Base-by-base conservation (phyloP, 2,888 invertebrate species). In the Ichneumoninae sp. region DNA sequence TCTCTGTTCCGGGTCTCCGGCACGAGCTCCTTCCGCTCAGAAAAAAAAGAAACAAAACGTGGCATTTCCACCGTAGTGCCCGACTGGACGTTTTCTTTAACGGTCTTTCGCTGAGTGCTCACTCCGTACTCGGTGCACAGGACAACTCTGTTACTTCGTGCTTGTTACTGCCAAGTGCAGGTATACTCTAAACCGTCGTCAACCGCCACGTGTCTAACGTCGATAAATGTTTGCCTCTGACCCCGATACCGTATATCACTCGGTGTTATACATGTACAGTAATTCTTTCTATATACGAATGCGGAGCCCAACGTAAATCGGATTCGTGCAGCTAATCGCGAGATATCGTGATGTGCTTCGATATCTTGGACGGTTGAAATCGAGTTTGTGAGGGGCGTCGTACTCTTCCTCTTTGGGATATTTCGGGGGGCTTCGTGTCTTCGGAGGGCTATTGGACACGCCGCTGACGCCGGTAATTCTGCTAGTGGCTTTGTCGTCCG, bases 41-140 rank as follows among this genome's bases (percentile, higher is more conserved):
- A 8, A 54, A 60, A 40, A 8, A 33, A 33, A 40, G 1, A 40
- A 30, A 57, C 10, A 60, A 26, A 60, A 60, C 3, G 30, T 30
- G n/a, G 30, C 60, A 63, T 63, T 63, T 63, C 60, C 60, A 30
- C 33, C 1, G 30, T 63, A 16, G 16, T 63, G 60, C 33, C 16
- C n/a, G 30, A 33, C 13, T 63, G 60, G 33, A 63, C 60, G 30
- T 63, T 63, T 63, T 63, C 60, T 30, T 30, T 63, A 63, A 63
- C 60, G 33, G 6, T 63, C 30, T 33, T 33, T 33, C 60, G 33
- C 16, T 63, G 60, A 63, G 60, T 63, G 60, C 60, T 63, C 10
- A 5, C 30, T 16, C 33, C 33, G 30, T n/a, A n/a, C 16, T 10
- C 30, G 30, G 16, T 26, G 26, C 22, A 60, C 16, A 60, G 16